Conservation (phyloP, 1,140 invertebrate genomes). For the Spodoptera frugiperda region DNA sequence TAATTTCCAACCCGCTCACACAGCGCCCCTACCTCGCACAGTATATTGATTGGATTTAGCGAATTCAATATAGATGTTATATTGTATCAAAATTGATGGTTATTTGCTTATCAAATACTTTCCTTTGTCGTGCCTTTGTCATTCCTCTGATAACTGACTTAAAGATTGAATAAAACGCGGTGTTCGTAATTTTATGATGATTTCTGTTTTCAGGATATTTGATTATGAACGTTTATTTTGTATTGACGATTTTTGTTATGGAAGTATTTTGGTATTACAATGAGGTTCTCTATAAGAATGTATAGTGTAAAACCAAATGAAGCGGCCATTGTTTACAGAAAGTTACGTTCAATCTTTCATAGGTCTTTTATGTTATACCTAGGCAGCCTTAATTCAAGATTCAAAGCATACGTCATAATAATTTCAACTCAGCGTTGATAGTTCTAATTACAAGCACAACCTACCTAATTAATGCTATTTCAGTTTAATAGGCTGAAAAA, state of each 20-base stretch:
- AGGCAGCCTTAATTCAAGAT: no score
- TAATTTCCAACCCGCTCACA: constrained; percentile 8
- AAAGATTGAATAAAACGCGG: constrained; percentile 14
- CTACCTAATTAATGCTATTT: no score
- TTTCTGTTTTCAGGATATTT: neutral
- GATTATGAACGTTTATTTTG: neutral
- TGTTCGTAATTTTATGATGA: neutral
- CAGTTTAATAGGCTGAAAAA: no score
- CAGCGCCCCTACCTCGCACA: constrained; percentile 21
- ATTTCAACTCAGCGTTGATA: no score
- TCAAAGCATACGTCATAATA: no score
- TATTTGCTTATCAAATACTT: constrained; percentile 64
- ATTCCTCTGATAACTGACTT: constrained; percentile 29
- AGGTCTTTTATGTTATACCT: no score
- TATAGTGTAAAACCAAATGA: neutral
- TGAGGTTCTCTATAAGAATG: neutral
- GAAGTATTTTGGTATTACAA: no score
- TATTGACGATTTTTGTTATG: no score
- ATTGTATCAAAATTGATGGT: constrained; percentile 67
- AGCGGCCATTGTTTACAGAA: no score
- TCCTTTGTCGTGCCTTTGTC: constrained; percentile 49
- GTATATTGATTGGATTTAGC: constrained; percentile 73
- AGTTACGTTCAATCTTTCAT: no score
- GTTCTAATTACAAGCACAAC: no score
- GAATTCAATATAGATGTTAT: constrained; percentile 53